Evolutionary conservation across 2,888 invertebrate genomes (phyloP).

Genomic region (Diarsia rubi): DNA sequence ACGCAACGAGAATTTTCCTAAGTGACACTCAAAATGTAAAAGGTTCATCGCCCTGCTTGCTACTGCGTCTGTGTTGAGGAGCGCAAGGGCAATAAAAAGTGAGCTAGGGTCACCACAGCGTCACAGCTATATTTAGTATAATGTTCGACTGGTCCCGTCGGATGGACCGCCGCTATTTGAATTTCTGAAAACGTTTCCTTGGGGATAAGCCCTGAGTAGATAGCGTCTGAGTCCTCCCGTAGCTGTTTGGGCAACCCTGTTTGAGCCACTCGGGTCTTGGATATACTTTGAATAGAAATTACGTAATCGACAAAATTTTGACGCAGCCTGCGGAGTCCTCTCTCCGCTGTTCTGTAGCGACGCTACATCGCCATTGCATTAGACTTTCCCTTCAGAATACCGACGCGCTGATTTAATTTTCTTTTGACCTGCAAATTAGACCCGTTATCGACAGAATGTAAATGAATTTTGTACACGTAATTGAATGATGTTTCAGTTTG

Average conservation of each 20-base stretch:
- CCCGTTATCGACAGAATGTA: conserved; percentile 59
- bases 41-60: conserved; percentile 54
- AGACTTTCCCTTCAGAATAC: conserved; percentile 67
- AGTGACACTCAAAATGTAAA: conserved; percentile 55
- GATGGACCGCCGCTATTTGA: conserved; percentile 75
- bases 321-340: conserved; percentile 73
- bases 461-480: conserved; percentile 57
- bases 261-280: conserved; percentile 65
- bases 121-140: conserved; percentile 63
- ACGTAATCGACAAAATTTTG: conserved; percentile 80
- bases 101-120: conserved; percentile 60
- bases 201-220: conserved; percentile 67
- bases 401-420: conserved; percentile 73
- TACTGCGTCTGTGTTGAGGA: conserved; percentile 45
- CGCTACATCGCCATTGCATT: conserved; percentile 73
- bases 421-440: conserved; percentile 68
- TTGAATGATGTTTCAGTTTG: conserved; percentile 39
- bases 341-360: conserved; percentile 74
- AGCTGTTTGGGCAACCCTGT: conserved; percentile 72
- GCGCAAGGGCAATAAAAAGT: conserved; percentile 51
- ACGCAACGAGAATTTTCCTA: conserved; percentile 50
- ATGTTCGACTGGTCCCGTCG: conserved; percentile 68
- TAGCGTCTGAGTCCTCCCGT: conserved; percentile 53
- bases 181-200: conserved; percentile 77
- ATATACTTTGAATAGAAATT: conserved; percentile 85